phyloP scores from a whole-genome alignment of 2,888 invertebrate species.

The Rhorus exstirpatorius region DNA sequence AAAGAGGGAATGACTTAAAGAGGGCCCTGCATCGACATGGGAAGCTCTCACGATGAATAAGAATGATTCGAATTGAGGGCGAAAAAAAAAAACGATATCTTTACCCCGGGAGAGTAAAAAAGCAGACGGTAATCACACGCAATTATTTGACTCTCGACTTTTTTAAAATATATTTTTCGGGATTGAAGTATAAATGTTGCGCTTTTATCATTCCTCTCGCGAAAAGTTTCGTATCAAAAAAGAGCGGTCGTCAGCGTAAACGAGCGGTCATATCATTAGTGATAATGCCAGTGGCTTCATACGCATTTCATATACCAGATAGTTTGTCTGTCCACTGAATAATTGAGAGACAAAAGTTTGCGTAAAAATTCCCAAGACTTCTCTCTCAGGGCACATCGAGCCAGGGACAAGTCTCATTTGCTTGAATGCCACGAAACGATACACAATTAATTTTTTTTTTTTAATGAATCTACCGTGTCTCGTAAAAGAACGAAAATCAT shows the following conservation, averaged over 20 bases:
- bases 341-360: background rate
- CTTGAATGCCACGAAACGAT: no score
- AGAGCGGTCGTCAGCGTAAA: background rate
- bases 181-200: background rate
- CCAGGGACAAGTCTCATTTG: no score
- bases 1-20: slow-evolving; percentile 19
- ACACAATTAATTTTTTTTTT: no score
- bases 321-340: background rate
- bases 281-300: background rate
- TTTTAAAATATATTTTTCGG: slow-evolving; percentile 11
- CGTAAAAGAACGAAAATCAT: no score
- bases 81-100: background rate
- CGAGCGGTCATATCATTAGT: background rate
- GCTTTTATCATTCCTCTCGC: background rate
- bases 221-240: no score
- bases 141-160: slow-evolving; percentile 14
- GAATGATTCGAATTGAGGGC: background rate
- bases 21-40: background rate
- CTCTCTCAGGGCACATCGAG: no score
- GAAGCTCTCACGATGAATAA: slow-evolving; percentile 4
- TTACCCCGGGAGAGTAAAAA: background rate
- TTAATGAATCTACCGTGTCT: no score
- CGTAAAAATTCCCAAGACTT: background rate
- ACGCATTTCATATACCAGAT: background rate
- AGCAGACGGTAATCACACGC: background rate